phyloP scores from a whole-genome alignment of 2,797 vertebrate species.

The Carapus acus region DNA sequence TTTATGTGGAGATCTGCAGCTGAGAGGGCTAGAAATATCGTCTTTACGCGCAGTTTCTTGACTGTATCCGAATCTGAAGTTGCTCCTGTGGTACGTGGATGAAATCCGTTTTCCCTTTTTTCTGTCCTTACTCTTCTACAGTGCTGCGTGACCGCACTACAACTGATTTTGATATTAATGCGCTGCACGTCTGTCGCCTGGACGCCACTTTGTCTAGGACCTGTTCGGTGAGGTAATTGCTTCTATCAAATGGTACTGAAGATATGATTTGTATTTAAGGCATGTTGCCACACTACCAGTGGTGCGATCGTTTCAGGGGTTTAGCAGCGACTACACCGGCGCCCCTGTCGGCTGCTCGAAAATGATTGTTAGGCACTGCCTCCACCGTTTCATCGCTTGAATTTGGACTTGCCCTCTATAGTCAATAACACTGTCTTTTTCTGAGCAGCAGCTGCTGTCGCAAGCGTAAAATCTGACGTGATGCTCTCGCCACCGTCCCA shows the following conservation, averaged over 20 bases:
- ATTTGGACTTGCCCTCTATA: slow-evolving; percentile 33
- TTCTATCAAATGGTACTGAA: not conserved
- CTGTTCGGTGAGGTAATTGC: not conserved
- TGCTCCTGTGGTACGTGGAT: too few species aligned
- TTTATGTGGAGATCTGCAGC: too few species aligned
- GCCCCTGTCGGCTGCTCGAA: slow-evolving; percentile 14
- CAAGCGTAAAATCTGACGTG: slow-evolving; percentile 69
- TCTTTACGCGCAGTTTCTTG: too few species aligned
- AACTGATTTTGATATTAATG: slow-evolving; percentile 13
- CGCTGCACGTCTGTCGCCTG: not conserved
- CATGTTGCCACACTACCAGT: too few species aligned
- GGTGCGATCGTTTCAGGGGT: slow-evolving; percentile 21
- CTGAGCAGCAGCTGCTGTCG: slow-evolving; percentile 48
- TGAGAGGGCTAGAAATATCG: too few species aligned
- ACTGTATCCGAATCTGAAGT: too few species aligned
- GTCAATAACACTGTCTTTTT: slow-evolving; percentile 48
- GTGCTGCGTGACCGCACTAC: slow-evolving; percentile 18
- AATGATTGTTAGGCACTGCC: slow-evolving; percentile 7
- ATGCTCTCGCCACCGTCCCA: slow-evolving; percentile 52
- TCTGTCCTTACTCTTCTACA: slow-evolving; percentile 10
- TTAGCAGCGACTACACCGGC: slow-evolving; percentile 4
- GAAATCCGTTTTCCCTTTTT: too few species aligned
- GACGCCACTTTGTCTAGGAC: not conserved
- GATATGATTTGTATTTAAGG: slow-evolving; percentile 4
- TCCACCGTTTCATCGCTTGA: not conserved